Evolutionary conservation across 2,797 vertebrate species (phyloP).

Genomic region (Knipowitschia caucasica): DNA sequence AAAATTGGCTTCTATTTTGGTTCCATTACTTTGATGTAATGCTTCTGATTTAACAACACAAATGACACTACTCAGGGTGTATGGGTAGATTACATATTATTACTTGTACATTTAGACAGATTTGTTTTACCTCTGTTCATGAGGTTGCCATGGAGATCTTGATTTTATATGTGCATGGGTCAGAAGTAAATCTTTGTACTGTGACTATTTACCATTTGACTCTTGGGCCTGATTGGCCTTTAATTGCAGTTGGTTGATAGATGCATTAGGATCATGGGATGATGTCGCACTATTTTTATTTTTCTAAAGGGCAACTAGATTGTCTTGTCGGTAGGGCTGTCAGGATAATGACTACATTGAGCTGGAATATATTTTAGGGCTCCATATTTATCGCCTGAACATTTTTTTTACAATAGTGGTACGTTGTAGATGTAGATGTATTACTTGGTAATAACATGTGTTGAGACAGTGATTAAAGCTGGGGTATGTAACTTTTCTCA

Average conservation of each 20-base stretch:
- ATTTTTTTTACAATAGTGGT: too few species aligned
- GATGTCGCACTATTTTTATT: conserved; percentile 49
- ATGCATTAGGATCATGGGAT: conserved; percentile 27
- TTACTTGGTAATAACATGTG: too few species aligned
- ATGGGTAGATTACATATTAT: conserved; percentile 11
- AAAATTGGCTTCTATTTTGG: conserved; percentile 6
- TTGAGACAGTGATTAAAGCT: too few species aligned
- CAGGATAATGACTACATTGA: too few species aligned
- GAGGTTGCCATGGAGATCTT: conserved; percentile 47
- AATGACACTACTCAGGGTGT: conserved; percentile 24
- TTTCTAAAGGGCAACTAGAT: conserved; percentile 38
- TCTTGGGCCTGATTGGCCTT: conserved; percentile 34
- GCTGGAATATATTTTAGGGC: too few species aligned
- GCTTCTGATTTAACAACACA: conserved; percentile 16
- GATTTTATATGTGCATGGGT: conserved; percentile 25
- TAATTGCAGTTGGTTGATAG: conserved; percentile 41
- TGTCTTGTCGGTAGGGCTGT: too few species aligned
- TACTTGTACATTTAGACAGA: conserved; percentile 12
- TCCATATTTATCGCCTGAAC: too few species aligned
- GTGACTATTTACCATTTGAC: conserved; percentile 47
- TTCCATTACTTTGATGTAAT: conserved; percentile 13
- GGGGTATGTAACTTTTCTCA: too few species aligned
- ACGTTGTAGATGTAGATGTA: too few species aligned
- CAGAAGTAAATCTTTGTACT: conserved; percentile 38
- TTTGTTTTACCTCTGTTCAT: conserved; percentile 47